These are phyloP conservation scores for Cataglyphis albicans DNA, from an alignment of 2,888 invertebrate species.

Conservation along the genomic window DNA sequence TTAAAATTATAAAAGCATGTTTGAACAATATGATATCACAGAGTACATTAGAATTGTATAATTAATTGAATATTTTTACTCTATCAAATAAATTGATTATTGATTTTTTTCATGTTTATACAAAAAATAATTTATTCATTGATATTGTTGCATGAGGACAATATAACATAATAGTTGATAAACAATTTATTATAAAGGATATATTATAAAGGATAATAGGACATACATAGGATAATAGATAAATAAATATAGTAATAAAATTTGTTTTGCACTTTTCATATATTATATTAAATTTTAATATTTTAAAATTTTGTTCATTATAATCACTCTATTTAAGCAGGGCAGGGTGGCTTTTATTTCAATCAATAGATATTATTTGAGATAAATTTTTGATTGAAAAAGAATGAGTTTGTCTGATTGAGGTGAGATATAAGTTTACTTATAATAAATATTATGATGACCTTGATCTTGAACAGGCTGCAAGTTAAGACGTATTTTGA, in stretches of 20 bases:
- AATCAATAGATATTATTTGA: background rate
- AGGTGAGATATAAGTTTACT: background rate
- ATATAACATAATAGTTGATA: background rate
- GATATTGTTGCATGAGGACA: background rate
- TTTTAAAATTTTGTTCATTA: background rate
- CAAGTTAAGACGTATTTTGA: background rate
- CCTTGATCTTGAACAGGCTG: background rate
- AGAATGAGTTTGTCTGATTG: background rate
- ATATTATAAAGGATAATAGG: background rate
- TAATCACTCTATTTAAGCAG: background rate
- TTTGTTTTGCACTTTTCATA: background rate
- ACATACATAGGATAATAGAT: background rate
- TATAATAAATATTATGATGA: slow-evolving; percentile 18
- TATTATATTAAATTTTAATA: background rate
- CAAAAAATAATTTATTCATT: background rate
- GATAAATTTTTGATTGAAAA: too few species aligned
- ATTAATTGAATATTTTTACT: background rate
- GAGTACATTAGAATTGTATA: background rate
- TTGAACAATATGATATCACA: background rate
- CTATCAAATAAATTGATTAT: background rate
- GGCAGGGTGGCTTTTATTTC: too few species aligned
- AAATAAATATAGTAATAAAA: background rate
- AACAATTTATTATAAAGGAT: background rate
- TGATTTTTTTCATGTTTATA: background rate
- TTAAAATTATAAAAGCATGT: background rate